Percentiles rank a stretch among this genome's conserved stretches.
Evolutionary conservation across 2,113 vertebrate species (phyloP).

Genomic region (Saiga tatarica): DNA sequence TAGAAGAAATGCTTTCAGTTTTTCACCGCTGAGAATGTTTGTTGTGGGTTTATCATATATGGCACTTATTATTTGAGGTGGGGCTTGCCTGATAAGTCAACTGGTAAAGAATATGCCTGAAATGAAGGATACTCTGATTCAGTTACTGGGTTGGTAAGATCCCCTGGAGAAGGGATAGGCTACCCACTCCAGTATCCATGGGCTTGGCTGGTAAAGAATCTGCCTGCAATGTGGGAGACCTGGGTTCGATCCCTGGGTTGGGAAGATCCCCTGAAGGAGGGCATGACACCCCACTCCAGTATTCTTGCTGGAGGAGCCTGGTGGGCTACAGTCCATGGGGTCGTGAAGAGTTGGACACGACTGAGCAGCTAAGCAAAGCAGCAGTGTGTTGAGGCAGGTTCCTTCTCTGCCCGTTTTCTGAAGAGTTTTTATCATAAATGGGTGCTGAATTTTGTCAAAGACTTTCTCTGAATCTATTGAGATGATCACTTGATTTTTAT

Average conservation of each 20-base stretch:
- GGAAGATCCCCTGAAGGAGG: not conserved
- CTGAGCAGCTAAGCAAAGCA: rapidly evolving
- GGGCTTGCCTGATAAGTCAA: not conserved
- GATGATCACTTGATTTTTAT: not conserved
- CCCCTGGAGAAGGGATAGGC: not conserved
- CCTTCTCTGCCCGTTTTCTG: not conserved
- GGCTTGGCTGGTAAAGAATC: not conserved
- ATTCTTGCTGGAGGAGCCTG: not conserved
- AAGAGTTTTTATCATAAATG: not conserved
- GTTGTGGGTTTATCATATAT: not conserved
- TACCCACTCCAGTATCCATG: not conserved
- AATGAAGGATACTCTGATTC: not conserved
- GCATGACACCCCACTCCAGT: not conserved
- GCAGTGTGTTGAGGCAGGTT: not conserved
- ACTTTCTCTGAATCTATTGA: not conserved
- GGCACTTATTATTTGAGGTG: not conserved
- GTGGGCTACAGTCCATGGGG: rapidly evolving
- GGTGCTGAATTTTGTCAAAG: not conserved
- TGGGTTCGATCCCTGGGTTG: not conserved
- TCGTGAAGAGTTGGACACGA: rapidly evolving
- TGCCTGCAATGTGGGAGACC: not conserved
- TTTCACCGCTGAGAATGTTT: not conserved
- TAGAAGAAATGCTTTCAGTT: not conserved
- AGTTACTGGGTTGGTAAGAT: not conserved
- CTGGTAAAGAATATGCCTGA: not conserved